These are phyloP conservation scores for Hypolimnas misippus DNA, from an alignment of 2,888 invertebrate genomes.

Conservation along the genomic window DNA sequence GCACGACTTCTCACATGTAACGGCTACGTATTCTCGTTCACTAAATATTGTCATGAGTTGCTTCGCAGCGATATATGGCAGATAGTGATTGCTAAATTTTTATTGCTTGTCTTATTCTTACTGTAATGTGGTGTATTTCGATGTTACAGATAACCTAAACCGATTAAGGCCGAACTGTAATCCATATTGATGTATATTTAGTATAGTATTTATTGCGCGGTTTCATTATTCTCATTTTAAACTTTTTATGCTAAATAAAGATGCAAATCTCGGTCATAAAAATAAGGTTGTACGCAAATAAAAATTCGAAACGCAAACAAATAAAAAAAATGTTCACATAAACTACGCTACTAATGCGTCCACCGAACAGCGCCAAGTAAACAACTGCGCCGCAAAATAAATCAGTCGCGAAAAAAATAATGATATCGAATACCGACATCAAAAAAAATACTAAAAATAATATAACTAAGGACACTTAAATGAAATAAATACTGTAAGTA, in stretches of 20 bases:
- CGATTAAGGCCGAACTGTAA: background rate
- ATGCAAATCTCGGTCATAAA: conserved; percentile 10
- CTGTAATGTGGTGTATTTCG: background rate
- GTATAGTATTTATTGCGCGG: conserved; percentile 7
- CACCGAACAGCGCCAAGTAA: conserved; percentile 12
- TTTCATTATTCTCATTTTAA: background rate
- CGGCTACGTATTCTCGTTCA: conserved; percentile 18
- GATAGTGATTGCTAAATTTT: conserved; percentile 1
- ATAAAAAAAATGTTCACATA: conserved; percentile 12
- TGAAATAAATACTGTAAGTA: conserved; percentile 84
- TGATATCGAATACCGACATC: conserved; percentile 39
- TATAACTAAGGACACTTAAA: conserved; percentile 57
- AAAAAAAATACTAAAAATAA: conserved; percentile 56
- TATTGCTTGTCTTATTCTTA: conserved; percentile 18
- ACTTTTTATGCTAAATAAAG: background rate
- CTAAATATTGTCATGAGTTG: conserved; percentile 30
- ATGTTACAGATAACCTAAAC: background rate
- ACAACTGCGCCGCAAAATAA: conserved; percentile 29
- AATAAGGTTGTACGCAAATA: conserved; percentile 24
- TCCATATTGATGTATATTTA: background rate
- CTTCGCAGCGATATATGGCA: conserved; percentile 24
- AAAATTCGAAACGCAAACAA: conserved; percentile 9
- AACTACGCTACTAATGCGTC: background rate
- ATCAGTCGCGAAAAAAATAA: conserved; percentile 38
- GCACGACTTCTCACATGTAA: conserved; percentile 23